These are phyloP conservation scores for Cheilosia vernalis DNA, from an alignment of 2,888 invertebrate genomes.

Conservation along the genomic window DNA sequence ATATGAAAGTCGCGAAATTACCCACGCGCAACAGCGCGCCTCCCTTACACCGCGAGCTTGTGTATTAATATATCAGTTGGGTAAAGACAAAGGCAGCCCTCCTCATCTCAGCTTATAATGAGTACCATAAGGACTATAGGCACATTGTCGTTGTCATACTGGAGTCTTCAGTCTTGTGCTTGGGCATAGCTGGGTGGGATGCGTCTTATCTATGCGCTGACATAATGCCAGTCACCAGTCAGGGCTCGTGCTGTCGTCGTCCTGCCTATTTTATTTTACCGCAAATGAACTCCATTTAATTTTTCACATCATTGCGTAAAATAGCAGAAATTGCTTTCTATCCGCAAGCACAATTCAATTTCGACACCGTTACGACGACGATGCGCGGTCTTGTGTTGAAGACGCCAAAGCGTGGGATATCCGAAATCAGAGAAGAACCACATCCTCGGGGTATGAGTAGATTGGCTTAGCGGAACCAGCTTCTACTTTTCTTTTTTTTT, in stretches of 20 bases:
- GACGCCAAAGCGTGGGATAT: not conserved
- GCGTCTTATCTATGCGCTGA: slow-evolving; percentile 46
- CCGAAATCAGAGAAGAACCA: slow-evolving; percentile 22
- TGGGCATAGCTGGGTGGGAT: not conserved
- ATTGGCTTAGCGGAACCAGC: slow-evolving; percentile 3
- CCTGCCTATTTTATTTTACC: slow-evolving; percentile 56
- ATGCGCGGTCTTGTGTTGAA: not conserved
- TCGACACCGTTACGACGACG: slow-evolving; percentile 15
- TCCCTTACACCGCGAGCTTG: slow-evolving; percentile 1
- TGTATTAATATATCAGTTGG: not conserved
- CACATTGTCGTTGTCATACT: slow-evolving; percentile 8
- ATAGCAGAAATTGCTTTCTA: slow-evolving; percentile 59
- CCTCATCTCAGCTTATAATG: slow-evolving; percentile 21
- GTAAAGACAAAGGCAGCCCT: slow-evolving; percentile 11
- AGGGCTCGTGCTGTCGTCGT: not conserved
- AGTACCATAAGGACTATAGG: slow-evolving; percentile 26
- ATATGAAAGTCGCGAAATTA: slow-evolving; percentile 49
- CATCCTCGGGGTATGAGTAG: slow-evolving; percentile 14
- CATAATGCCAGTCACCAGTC: slow-evolving; percentile 36
- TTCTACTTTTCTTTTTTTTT: not conserved
- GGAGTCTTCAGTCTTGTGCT: not conserved
- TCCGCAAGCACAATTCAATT: slow-evolving; percentile 58
- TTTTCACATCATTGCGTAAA: slow-evolving; percentile 61
- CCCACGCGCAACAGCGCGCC: slow-evolving; percentile 56
- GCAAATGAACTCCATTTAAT: slow-evolving; percentile 62